These are phyloP conservation scores for Chrysolina oricalcia DNA, from an alignment of 2,888 invertebrate species.

Conservation along the genomic window DNA sequence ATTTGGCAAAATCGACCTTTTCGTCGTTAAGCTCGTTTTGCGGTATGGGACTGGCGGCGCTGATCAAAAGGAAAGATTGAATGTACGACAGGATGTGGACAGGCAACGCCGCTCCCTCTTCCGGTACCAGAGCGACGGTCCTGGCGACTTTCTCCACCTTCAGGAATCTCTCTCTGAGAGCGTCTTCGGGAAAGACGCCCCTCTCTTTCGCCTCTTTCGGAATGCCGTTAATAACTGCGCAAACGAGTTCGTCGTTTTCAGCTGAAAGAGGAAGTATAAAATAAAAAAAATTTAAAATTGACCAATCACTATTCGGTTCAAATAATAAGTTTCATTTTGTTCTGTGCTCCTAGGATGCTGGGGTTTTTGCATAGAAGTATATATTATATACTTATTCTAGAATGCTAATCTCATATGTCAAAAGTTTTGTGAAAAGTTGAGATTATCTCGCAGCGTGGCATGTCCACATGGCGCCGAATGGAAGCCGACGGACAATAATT, in stretches of 20 bases:
- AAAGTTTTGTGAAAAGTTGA: too few species aligned
- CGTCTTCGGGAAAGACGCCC: slow-evolving; percentile 92
- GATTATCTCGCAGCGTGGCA: too few species aligned
- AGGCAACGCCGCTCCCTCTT: slow-evolving; percentile 88
- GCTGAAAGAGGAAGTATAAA: slow-evolving; percentile 68
- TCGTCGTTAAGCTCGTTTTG: slow-evolving; percentile 82
- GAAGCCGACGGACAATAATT: too few species aligned
- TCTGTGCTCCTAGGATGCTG: too few species aligned
- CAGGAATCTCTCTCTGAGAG: slow-evolving; percentile 88
- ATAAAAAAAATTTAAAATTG: slow-evolving; percentile 26
- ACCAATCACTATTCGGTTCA: too few species aligned
- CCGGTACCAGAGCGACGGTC: slow-evolving; percentile 90
- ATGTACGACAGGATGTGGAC: slow-evolving; percentile 90
- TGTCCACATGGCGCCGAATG: too few species aligned
- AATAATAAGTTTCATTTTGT: too few species aligned
- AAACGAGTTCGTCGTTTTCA: slow-evolving; percentile 86
- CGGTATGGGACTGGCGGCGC: slow-evolving; percentile 81
- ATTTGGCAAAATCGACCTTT: slow-evolving; percentile 80
- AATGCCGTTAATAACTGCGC: slow-evolving; percentile 84
- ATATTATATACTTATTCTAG: too few species aligned
- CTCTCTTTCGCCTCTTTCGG: slow-evolving; percentile 83
- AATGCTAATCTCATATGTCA: too few species aligned
- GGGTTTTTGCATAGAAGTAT: too few species aligned
- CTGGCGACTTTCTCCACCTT: slow-evolving; percentile 87
- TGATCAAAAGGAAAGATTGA: slow-evolving; percentile 88